phyloP scores from a whole-genome alignment of 2,113 vertebrate species.

The Sminthopsis crassicaudata region DNA sequence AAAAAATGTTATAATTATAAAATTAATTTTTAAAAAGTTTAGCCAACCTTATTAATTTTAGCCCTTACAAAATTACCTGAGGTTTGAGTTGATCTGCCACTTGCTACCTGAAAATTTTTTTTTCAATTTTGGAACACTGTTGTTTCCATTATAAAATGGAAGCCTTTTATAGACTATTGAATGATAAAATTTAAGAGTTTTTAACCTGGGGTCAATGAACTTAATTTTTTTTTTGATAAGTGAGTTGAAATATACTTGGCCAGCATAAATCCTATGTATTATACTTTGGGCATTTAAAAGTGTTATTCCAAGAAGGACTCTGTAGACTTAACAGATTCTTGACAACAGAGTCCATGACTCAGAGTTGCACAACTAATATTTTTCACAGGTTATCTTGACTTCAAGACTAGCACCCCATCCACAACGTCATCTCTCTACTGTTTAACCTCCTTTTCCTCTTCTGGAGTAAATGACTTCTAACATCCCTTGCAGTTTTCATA shows the following conservation, averaged over 20 bases:
- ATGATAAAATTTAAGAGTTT: not conserved
- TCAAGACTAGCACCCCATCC: no score
- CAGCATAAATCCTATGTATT: no score
- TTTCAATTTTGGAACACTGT: not conserved
- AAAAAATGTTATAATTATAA: no score
- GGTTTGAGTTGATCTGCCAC: not conserved
- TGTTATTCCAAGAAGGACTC: no score
- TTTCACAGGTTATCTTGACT: not conserved
- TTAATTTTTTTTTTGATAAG: no score
- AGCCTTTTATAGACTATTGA: not conserved
- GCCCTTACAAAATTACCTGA: not conserved
- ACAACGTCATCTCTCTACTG: no score
- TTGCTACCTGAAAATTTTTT: not conserved
- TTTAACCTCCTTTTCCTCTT: not conserved
- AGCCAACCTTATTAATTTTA: not conserved
- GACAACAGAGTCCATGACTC: no score
- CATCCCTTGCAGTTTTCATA: not conserved
- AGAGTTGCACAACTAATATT: not conserved
- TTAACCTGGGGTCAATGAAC: no score
- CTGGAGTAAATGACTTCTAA: not conserved
- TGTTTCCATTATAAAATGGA: not conserved
- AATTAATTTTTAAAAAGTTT: no score
- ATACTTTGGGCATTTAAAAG: no score
- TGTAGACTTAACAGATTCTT: no score
- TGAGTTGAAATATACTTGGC: no score